Conservation (phyloP, 2,113 vertebrate genomes). For the Peromyscus polionotus region DNA sequence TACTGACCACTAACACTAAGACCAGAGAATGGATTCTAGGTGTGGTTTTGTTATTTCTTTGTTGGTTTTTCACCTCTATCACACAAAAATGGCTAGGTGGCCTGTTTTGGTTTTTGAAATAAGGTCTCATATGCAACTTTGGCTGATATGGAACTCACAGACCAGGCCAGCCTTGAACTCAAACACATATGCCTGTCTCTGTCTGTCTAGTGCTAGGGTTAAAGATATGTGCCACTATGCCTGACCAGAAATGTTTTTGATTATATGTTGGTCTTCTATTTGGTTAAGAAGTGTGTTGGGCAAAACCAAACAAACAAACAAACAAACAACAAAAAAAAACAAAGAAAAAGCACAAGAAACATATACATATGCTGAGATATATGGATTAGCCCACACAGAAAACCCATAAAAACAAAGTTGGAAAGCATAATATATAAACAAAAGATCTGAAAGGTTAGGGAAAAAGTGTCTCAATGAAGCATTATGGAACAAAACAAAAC, state of each 20-base stretch:
- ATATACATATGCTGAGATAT: background rate
- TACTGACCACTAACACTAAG: background rate
- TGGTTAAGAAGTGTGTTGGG: background rate
- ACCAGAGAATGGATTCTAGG: background rate
- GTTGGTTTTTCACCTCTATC: fast-evolving
- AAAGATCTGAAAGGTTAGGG: background rate
- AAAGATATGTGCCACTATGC: background rate
- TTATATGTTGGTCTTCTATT: background rate
- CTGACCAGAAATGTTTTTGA: background rate
- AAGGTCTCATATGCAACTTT: background rate
- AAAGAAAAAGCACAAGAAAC: background rate
- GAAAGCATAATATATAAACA: background rate
- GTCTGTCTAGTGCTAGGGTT: background rate
- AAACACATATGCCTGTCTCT: background rate
- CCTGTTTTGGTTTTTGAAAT: background rate
- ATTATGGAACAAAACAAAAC: background rate
- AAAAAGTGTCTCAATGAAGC: background rate
- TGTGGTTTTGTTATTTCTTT: background rate
- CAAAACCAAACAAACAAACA: background rate
- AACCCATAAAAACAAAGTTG: background rate
- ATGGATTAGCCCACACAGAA: too few species aligned
- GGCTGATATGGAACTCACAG: background rate
- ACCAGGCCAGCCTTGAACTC: background rate
- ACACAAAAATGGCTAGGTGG: background rate
- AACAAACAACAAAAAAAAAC: background rate